Conservation (phyloP, 2,797 vertebrate species). For the Eulemur coronatus region DNA sequence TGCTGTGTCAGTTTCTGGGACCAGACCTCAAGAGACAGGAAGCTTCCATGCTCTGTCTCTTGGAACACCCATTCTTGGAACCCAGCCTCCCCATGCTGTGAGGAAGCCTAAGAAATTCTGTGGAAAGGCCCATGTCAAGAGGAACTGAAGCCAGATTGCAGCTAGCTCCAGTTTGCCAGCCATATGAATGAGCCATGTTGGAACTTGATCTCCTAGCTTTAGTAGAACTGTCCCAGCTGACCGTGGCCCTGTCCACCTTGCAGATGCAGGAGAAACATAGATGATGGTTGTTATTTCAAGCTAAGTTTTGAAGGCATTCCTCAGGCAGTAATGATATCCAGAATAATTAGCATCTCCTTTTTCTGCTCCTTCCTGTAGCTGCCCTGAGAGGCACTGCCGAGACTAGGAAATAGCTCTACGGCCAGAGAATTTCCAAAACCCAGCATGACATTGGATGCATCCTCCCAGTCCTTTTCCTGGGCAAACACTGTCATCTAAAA, state of each 20-base stretch:
- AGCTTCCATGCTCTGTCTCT: not conserved
- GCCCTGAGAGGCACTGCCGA: not conserved
- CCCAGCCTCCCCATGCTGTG: not conserved
- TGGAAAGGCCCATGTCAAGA: not conserved
- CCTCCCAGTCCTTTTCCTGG: not conserved
- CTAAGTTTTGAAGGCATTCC: not conserved
- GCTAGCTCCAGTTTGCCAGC: not conserved
- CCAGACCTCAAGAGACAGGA: not conserved
- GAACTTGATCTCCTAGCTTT: not conserved
- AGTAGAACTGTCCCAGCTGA: not conserved
- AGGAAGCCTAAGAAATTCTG: not conserved
- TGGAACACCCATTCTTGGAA: not conserved
- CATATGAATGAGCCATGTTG: not conserved
- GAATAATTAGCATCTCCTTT: not conserved
- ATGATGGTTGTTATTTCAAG: not conserved
- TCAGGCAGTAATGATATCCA: not conserved
- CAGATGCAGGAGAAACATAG: not conserved
- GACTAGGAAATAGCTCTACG: not conserved
- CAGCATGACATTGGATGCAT: not conserved
- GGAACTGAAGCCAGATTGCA: not conserved
- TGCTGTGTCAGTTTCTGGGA: not conserved
- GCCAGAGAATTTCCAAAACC: not conserved
- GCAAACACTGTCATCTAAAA: not conserved
- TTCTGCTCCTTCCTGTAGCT: not conserved
- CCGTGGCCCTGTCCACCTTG: not conserved